Evolutionary conservation across 1,140 invertebrate species (phyloP).

Genomic region (Lasioglossum albipes): DNA sequence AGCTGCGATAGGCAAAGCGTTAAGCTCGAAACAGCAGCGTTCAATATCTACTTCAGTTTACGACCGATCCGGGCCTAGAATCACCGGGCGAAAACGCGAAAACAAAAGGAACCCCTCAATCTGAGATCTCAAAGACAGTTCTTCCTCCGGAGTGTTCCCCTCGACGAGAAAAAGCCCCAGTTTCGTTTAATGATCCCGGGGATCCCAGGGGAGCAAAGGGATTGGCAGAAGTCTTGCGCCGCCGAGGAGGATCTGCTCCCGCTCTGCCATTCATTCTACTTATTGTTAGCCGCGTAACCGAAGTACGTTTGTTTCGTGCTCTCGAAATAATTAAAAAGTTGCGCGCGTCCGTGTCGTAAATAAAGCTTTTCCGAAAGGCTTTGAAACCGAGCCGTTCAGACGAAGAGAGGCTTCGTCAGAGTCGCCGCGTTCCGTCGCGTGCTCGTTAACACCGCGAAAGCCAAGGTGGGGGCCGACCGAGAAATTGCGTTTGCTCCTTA

Average conservation of each 20-base stretch:
- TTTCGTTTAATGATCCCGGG: background rate
- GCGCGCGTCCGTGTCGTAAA: slow-evolving; percentile 6
- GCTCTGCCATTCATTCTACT: slow-evolving; percentile 25
- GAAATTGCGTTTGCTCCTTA: slow-evolving; percentile 41
- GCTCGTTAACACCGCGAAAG: slow-evolving; percentile 44
- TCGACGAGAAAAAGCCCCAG: background rate
- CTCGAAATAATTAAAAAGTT: slow-evolving; percentile 36
- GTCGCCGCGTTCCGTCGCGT: slow-evolving; percentile 17
- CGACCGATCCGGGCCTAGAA: too few relatives aligned
- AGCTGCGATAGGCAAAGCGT: too few relatives aligned
- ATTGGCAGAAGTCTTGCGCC: background rate
- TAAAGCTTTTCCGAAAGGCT: background rate
- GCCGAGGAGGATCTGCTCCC: background rate
- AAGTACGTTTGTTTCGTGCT: slow-evolving; percentile 1
- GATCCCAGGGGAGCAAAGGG: too few relatives aligned
- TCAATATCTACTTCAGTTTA: too few relatives aligned
- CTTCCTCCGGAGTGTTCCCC: background rate
- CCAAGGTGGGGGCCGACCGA: slow-evolving; percentile 23
- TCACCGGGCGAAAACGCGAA: too few relatives aligned
- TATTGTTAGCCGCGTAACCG: slow-evolving; percentile 5
- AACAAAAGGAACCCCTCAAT: background rate
- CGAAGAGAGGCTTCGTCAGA: background rate
- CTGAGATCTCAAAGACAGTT: background rate
- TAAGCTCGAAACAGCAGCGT: too few relatives aligned
- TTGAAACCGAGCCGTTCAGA: slow-evolving; percentile 19